phyloP scores from a whole-genome alignment of 2,113 vertebrate species.

The Heliornis fulica region DNA sequence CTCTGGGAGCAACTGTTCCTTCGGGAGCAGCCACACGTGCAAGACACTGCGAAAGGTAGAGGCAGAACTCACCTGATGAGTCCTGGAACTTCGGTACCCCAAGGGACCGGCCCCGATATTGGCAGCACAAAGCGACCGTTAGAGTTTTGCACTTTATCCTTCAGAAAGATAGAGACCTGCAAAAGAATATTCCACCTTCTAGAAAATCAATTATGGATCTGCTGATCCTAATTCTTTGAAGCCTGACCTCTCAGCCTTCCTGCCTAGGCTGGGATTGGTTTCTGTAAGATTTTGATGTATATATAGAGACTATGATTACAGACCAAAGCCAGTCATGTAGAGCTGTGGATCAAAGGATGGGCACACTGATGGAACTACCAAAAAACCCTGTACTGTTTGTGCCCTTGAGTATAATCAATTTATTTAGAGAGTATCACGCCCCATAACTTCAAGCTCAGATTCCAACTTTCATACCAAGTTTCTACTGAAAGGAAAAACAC shows the following conservation, averaged over 20 bases:
- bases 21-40: neutral
- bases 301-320: neutral
- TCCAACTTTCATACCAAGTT: neutral
- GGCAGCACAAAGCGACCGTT: conserved; percentile 95
- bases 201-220: fast-evolving
- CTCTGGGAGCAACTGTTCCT: neutral
- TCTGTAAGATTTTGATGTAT: neutral
- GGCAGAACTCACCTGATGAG: conserved; percentile 84
- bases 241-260: neutral
- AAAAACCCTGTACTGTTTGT: neutral
- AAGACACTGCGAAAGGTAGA: neutral
- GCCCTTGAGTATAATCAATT: neutral
- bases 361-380: neutral
- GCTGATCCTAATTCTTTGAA: neutral
- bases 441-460: neutral
- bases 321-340: neutral
- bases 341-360: neutral
- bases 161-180: conserved; percentile 97
- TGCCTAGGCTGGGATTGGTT: neutral
- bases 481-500: neutral
- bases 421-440: neutral
- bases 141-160: conserved; percentile 97
- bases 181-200: neutral
- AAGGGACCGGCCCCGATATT: conserved; percentile 88
- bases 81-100: conserved; percentile 89